Evolutionary conservation across 2,113 vertebrate species (phyloP).

Genomic region (Dryoscopus gambensis): DNA sequence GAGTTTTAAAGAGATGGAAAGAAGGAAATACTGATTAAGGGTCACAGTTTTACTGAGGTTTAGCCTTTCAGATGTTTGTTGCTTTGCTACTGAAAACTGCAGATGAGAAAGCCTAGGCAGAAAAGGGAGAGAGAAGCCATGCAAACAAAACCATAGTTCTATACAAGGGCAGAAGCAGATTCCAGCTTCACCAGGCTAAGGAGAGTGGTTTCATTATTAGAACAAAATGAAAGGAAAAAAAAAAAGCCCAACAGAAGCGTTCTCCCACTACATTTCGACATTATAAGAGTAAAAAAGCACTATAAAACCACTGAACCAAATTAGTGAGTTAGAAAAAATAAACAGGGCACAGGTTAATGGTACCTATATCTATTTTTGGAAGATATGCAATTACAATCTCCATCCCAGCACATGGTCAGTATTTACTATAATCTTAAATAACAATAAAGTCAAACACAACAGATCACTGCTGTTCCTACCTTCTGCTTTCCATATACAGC

Average conservation of each 20-base stretch:
- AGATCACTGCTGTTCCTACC: not conserved
- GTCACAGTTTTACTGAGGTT: not conserved
- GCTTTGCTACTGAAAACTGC: not conserved
- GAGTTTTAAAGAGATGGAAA: not conserved
- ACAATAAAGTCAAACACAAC: not conserved
- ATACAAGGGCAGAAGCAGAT: not conserved
- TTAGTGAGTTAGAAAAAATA: not conserved
- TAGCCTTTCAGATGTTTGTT: not conserved
- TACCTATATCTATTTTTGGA: not conserved
- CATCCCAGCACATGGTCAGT: not conserved
- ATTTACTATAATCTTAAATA: not conserved
- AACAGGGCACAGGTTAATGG: not conserved
- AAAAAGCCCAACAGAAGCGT: accelerated
- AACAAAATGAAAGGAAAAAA: not conserved
- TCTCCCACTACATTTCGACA: not conserved
- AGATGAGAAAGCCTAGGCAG: not conserved
- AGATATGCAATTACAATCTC: not conserved
- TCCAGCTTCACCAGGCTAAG: not conserved
- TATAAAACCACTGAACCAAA: not conserved
- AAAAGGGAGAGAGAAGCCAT: not conserved
- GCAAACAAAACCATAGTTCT: not conserved
- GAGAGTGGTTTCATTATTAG: not conserved
- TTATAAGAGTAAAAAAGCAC: not conserved
- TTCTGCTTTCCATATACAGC: not conserved
- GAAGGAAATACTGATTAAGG: not conserved